A percentile compares a stretch with the other conserved stretches of the same genome.
These are phyloP conservation scores for Leptosomus discolor DNA, from an alignment of 2,113 vertebrate species.

Conservation along the genomic window DNA sequence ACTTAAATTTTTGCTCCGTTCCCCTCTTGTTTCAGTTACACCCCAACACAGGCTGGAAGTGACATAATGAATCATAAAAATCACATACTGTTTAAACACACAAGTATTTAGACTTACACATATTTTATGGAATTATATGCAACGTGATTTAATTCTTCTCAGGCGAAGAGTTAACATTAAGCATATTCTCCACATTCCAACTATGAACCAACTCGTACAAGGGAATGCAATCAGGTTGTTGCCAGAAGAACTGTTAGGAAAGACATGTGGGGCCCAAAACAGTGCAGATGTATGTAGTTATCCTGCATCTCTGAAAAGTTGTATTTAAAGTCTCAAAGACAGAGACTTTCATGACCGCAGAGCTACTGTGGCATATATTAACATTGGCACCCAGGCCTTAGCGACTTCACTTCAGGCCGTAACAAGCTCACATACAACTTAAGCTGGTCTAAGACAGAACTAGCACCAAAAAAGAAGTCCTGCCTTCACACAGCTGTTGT, in stretches of 20 bases:
- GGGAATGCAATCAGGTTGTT: not conserved
- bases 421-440: not conserved
- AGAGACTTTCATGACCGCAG: not conserved
- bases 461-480: not conserved
- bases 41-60: not conserved
- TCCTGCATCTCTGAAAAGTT: not conserved
- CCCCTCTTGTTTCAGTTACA: not conserved
- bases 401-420: not conserved
- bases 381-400: not conserved
- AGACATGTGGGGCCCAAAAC: not conserved
- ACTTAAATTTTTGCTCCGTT: not conserved
- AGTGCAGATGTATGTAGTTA: not conserved
- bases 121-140: not conserved
- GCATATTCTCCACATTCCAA: not conserved
- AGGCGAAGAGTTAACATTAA: not conserved
- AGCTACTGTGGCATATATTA: not conserved
- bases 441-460: not conserved
- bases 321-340: not conserved
- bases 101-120: fast-evolving
- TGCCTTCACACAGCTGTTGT: not conserved
- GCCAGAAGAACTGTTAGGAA: not conserved
- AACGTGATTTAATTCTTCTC: not conserved
- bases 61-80: not conserved
- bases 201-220: not conserved
- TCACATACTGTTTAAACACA: not conserved